Evolutionary conservation across 35 echinoderm and acorn worm species (phyloP).

Genomic region (Amphiura filiformis): DNA sequence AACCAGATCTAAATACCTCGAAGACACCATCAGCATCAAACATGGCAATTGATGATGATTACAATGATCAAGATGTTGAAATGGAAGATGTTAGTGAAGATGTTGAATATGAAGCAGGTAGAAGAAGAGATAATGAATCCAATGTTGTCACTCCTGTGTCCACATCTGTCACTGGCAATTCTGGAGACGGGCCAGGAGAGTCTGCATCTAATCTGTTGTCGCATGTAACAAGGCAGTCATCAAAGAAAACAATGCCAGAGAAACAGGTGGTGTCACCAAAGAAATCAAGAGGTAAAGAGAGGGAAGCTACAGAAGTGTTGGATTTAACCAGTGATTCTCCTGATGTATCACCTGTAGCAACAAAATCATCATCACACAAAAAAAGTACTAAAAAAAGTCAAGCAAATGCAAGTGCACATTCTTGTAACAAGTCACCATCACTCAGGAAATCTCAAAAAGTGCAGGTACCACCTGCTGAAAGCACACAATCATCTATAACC

Average conservation of each 20-base stretch:
- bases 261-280: too few species aligned
- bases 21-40: too few species aligned
- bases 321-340: background rate
- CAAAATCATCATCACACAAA: too few species aligned
- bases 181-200: background rate
- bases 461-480: background rate
- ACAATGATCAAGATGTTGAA: constrained; percentile 2
- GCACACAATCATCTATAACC: too few species aligned
- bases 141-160: background rate
- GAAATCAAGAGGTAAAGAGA: too few species aligned
- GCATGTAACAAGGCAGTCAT: background rate
- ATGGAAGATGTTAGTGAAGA: background rate
- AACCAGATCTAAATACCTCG: too few species aligned
- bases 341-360: background rate
- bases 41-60: too few species aligned
- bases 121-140: background rate
- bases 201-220: background rate
- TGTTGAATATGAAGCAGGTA: background rate
- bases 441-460: background rate
- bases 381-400: too few species aligned
- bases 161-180: too few species aligned
- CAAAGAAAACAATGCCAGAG: background rate
- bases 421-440: background rate
- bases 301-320: background rate
- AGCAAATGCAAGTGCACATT: too few species aligned